Evolutionary conservation across 2,888 invertebrate genomes (phyloP).

Genomic region (Idaea biselata): DNA sequence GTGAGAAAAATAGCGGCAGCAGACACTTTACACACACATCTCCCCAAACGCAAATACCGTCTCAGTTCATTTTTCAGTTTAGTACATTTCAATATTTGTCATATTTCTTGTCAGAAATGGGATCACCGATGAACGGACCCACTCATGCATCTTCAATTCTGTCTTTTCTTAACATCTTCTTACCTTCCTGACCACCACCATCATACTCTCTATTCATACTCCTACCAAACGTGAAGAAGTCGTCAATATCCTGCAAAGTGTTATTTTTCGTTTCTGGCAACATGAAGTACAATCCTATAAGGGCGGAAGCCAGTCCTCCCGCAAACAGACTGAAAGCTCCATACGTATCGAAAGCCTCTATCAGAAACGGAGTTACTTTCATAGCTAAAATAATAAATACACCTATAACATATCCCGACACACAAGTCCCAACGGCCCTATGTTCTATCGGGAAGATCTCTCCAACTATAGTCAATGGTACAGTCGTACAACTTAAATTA

Average conservation of each 20-base stretch:
- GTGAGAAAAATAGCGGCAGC: too few species aligned
- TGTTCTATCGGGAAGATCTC: slow-evolving; percentile 59
- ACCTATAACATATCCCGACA: slow-evolving; percentile 43
- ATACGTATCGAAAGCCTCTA: slow-evolving; percentile 34
- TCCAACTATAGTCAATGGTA: slow-evolving; percentile 55
- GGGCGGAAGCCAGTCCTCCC: slow-evolving; percentile 25
- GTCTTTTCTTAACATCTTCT: neutral
- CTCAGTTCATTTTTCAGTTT: too few species aligned
- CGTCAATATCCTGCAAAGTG: slow-evolving; percentile 15
- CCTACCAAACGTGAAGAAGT: slow-evolving; percentile 1
- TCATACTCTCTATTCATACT: neutral
- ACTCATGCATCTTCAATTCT: neutral
- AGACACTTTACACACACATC: too few species aligned
- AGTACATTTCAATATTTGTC: too few species aligned
- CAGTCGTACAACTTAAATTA: slow-evolving; percentile 59
- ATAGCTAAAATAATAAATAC: slow-evolving; percentile 39
- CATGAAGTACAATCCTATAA: slow-evolving; percentile 35
- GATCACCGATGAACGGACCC: neutral
- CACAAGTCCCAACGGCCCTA: slow-evolving; percentile 45
- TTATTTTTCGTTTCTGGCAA: slow-evolving; percentile 40
- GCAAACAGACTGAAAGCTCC: slow-evolving; percentile 42
- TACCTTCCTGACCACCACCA: neutral
- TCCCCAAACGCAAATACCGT: too few species aligned
- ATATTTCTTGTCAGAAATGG: neutral
- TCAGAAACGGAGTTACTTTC: slow-evolving; percentile 43